Percentiles rank a stretch among this genome's conserved stretches.
Evolutionary conservation across 2,797 vertebrate genomes (phyloP).

Genomic region (Pterois miles): DNA sequence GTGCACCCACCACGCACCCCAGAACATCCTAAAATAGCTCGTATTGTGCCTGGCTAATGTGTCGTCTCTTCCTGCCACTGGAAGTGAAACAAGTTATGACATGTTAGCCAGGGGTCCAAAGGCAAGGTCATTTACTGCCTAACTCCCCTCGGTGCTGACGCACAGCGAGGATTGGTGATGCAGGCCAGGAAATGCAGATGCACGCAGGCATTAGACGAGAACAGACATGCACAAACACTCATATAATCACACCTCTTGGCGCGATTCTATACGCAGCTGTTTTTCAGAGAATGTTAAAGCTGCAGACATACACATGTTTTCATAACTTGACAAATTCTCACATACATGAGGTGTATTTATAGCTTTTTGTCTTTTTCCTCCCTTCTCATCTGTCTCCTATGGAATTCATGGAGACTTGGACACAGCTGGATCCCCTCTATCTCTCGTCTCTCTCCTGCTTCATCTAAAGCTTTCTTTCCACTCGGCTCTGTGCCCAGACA

Average conservation of each 20-base stretch:
- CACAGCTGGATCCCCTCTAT: conserved; percentile 74
- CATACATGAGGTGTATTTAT: conserved; percentile 52
- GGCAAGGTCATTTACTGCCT: conserved; percentile 67
- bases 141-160: conserved; percentile 54
- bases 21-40: conserved; percentile 60
- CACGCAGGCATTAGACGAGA: conserved; percentile 16
- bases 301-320: conserved; percentile 6
- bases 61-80: conserved; percentile 53
- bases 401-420: conserved; percentile 63
- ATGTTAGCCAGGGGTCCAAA: conserved; percentile 54
- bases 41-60: conserved; percentile 48
- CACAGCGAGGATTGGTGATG: conserved; percentile 37
- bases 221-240: neutral
- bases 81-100: conserved; percentile 67
- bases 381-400: conserved; percentile 55
- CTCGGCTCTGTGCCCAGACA: conserved; percentile 80
- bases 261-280: conserved; percentile 1
- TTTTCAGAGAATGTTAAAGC: conserved; percentile 13
- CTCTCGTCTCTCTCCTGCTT: conserved; percentile 56
- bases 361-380: conserved; percentile 48
- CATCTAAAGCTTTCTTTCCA: conserved; percentile 80
- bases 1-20: neutral
- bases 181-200: conserved; percentile 41
- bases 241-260: conserved; percentile 19
- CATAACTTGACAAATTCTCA: conserved; percentile 49